A percentile compares a stretch with the other conserved stretches of the same genome.
These are phyloP conservation scores for Netelia fuscicornis DNA, from an alignment of 2,888 invertebrate species.

Conservation along the genomic window DNA sequence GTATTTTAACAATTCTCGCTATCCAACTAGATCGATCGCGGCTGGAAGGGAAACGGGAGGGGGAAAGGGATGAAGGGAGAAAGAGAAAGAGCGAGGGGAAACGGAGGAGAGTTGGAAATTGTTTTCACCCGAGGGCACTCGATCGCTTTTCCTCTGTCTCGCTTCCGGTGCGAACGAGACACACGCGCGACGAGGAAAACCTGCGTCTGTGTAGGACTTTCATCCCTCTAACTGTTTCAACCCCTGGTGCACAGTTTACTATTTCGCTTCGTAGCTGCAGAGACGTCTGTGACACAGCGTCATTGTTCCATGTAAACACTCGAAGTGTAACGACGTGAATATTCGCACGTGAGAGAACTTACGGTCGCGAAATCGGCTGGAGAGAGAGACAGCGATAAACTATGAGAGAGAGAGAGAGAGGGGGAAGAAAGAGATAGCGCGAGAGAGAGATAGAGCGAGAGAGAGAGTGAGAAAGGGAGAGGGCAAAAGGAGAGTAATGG, in stretches of 20 bases:
- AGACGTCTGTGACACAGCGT: conserved; percentile 25
- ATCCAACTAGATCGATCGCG: conserved; percentile 4
- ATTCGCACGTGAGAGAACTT: conserved; percentile 53
- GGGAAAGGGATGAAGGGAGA: background rate
- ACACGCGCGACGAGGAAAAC: conserved; percentile 2
- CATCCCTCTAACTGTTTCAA: background rate
- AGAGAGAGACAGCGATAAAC: too few relatives aligned
- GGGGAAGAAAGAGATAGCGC: background rate
- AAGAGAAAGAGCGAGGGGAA: background rate
- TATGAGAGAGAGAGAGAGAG: background rate
- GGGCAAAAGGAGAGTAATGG: conserved; percentile 18
- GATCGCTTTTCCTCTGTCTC: conserved; percentile 21
- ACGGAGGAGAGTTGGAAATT: conserved; percentile 31
- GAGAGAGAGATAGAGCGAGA: conserved; percentile 1
- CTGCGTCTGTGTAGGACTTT: background rate
- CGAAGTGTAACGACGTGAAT: conserved; percentile 58
- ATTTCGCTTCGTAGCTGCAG: background rate
- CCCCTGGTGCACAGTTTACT: background rate
- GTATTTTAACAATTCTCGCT: background rate
- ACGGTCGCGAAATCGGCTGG: conserved; percentile 13
- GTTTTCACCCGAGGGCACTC: conserved; percentile 10
- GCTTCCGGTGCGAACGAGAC: conserved; percentile 31
- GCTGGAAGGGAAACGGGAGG: too few relatives aligned
- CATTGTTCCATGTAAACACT: conserved; percentile 56
- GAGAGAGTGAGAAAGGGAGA: background rate